Evolutionary conservation across 1,140 invertebrate genomes (phyloP).

Genomic region (Lucilia sericata): DNA sequence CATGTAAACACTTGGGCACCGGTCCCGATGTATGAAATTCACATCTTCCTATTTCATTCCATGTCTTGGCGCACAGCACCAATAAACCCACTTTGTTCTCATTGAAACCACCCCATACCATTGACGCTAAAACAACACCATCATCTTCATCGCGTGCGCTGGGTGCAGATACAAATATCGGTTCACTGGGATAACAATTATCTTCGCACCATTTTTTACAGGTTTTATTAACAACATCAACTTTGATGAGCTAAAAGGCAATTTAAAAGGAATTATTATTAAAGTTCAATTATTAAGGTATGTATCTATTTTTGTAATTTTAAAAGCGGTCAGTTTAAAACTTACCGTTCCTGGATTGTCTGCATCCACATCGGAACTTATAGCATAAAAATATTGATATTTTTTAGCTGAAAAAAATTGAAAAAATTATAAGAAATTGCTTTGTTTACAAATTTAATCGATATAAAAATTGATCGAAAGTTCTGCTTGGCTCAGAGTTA

Average conservation of each 20-base stretch:
- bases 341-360: slow-evolving; percentile 82
- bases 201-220: slow-evolving; percentile 79
- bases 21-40: slow-evolving; percentile 78
- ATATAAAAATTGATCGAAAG: too few species aligned
- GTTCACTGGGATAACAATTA: slow-evolving; percentile 86
- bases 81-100: slow-evolving; percentile 76
- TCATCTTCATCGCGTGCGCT: slow-evolving; percentile 78
- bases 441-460: too few species aligned
- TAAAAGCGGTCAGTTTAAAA: too few species aligned
- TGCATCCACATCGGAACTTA: slow-evolving; percentile 86
- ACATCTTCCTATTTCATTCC: slow-evolving; percentile 76
- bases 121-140: slow-evolving; percentile 77
- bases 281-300: not conserved
- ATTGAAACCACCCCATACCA: slow-evolving; percentile 75
- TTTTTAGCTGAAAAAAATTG: slow-evolving; percentile 68
- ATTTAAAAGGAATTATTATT: slow-evolving; percentile 14
- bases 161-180: slow-evolving; percentile 84
- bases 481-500: too few species aligned
- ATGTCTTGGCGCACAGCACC: slow-evolving; percentile 77
- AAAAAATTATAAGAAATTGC: slow-evolving; percentile 24
- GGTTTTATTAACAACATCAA: slow-evolving; percentile 77
- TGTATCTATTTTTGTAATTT: too few species aligned
- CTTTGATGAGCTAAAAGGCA: slow-evolving; percentile 78
- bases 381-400: slow-evolving; percentile 90
- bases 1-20: slow-evolving; percentile 84